Base-by-base conservation (phyloP, 2,797 vertebrate genomes). In the Chelidonichthys spinosus region DNA sequence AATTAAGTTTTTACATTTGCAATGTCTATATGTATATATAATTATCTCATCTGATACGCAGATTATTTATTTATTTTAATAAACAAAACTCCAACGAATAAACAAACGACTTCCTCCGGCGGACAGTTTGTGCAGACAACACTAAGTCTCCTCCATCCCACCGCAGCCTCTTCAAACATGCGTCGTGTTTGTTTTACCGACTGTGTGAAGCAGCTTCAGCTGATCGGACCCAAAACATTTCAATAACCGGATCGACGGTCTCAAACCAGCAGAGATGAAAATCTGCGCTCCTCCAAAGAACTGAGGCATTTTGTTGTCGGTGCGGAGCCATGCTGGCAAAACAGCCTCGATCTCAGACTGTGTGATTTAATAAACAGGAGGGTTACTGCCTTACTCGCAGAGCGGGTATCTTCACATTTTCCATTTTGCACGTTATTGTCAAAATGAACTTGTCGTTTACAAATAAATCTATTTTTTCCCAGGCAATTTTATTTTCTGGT, bases 221-320 rank as follows among this genome's bases (percentile, higher is more conserved):
- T 40, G 40, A n/a, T 63, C 49, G 25, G 86, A 87, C 76, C 85
- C 85, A 74, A 89, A 86, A 91, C 62, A 64, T 58, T 35, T 32
- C 76, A 89, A 89, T 65, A 91, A 75, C 82, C 81, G 69, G 80
- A 78, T 83, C 68, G 60, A 73, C 84, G 63, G 72, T 72, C 53
- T 42, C 1, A 75, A 87, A 75, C 72, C 69, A 69, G 50, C 67
- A 66, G 67, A 72, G 87, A 81, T 79, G 79, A 44, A 93, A 94
- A 94, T 94, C 94, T 90, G 87, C 90, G 91, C 85, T 64, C 68
- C 54, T 91, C 82, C 84, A 84, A 72, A 90, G 85, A 70, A 52
- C 83, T 77, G 71, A 79, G 74, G 56, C 44, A 59, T 73, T 72
- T 82, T 87, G 88, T 90, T 90, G 67, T 79, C 50, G 80, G 56